Base-by-base conservation (phyloP, 2,113 vertebrate genomes). In the Notiomystis cincta region DNA sequence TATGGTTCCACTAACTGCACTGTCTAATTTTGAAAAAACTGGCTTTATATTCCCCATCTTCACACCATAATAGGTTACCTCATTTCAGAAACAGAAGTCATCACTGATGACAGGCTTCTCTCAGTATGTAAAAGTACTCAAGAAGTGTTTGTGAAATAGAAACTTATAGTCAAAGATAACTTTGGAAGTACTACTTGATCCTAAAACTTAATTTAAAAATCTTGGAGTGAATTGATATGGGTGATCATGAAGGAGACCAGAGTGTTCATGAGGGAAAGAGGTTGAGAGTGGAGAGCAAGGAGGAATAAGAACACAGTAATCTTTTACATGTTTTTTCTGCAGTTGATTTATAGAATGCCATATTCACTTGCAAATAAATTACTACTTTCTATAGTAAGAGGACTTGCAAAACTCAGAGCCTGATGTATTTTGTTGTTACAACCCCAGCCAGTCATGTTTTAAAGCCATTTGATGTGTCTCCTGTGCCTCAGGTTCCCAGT, bases 401-500 rank as follows among this genome's bases (percentile, higher is more conserved):
- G 25, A 42, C 42, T 21, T 79, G 40, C 40, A 86, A 37, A 83
- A 58, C 37, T 61, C 40, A 21, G 11, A 66, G 21, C 13, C 58
- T 57, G 79, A 30, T 79, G n/a, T 40, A 31, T 84, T 82, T 66
- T 66, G 47, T 44, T 76, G 42, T 28, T 56, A 11, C 76, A 57
- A 38, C 77, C 67, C 64, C 61, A 33, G 42, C 18, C 1, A 1
- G 5, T 65, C 3, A 7, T 67, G 87, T 79, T 71, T 53, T 24
- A 58, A 83, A 67, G 2, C 17, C 64, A 0, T 40, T 38, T 12
- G 1, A 11, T 51, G 47, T 92, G 81, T 91, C 90, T 80, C 11
- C 42, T 27, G 25, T 42, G 86, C 56, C 45, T 24, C 97, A 99
- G 99, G 99, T 95, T 96, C 98, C 4, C 97, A 98, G 58, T 95